Conservation (phyloP, 2,797 vertebrate genomes). For the Manis pentadactyla region DNA sequence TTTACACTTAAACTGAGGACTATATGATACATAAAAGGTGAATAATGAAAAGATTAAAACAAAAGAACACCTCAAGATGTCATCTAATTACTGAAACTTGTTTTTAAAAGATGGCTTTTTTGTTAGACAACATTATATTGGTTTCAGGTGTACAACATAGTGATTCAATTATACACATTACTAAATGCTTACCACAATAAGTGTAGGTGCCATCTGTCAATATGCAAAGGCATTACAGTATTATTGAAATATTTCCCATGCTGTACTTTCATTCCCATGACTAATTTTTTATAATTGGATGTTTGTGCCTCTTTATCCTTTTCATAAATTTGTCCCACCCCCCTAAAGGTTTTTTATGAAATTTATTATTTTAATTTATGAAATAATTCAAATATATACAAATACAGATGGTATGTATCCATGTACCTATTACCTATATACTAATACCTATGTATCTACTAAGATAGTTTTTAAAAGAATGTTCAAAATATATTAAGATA, state of each 20-base stretch:
- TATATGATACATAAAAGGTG: background rate
- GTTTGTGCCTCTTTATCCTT: too few species aligned
- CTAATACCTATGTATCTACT: background rate
- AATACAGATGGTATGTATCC: background rate
- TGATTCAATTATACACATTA: too few species aligned
- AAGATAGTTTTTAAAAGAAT: background rate
- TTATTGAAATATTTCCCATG: too few species aligned
- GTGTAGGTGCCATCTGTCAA: too few species aligned
- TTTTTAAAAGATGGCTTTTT: background rate
- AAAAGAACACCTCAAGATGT: background rate
- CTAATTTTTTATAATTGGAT: too few species aligned
- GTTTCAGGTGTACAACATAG: too few species aligned
- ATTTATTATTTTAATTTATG: background rate
- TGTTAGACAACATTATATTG: background rate
- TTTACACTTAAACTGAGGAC: background rate
- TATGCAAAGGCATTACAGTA: too few species aligned
- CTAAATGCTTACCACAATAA: too few species aligned
- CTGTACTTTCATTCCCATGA: too few species aligned
- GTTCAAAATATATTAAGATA: constrained; percentile 46
- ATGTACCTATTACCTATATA: background rate
- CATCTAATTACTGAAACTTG: background rate
- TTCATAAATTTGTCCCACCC: too few species aligned
- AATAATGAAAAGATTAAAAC: background rate
- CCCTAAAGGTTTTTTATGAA: background rate
- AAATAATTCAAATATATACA: background rate